Percentiles rank a stretch among this genome's conserved stretches.
Evolutionary conservation across 1,140 invertebrate genomes (phyloP).

Genomic region (Heliconius melpomene): DNA sequence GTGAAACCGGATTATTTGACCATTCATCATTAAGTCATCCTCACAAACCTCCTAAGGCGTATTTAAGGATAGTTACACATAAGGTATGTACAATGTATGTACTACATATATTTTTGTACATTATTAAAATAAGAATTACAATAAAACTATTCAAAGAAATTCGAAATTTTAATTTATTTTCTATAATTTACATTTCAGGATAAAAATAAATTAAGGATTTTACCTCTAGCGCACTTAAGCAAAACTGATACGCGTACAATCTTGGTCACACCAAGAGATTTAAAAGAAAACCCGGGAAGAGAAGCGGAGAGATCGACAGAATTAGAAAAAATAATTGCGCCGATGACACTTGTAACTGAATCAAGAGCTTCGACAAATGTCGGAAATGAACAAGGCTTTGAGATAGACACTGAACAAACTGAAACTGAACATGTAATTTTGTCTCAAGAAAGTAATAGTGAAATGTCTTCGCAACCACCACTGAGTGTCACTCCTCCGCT

Average conservation of each 20-base stretch:
- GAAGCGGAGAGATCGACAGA: slow-evolving; percentile 68
- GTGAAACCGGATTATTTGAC: slow-evolving; percentile 81
- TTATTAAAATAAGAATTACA: too few relatives aligned
- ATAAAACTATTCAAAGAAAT: too few relatives aligned
- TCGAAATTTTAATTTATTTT: neutral
- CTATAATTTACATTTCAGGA: neutral
- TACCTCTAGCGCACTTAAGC: slow-evolving; percentile 63
- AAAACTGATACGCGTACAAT: slow-evolving; percentile 49
- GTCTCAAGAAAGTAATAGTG: slow-evolving; percentile 12
- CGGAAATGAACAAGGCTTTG: neutral
- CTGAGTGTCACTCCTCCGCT: neutral
- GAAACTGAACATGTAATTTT: neutral
- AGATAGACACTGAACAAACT: neutral
- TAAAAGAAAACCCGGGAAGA: slow-evolving; percentile 54
- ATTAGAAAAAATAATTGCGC: slow-evolving; percentile 66
- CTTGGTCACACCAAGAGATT: slow-evolving; percentile 41
- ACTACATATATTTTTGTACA: neutral
- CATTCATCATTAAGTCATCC: slow-evolving; percentile 83
- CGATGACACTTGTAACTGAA: slow-evolving; percentile 36
- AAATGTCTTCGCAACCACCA: neutral
- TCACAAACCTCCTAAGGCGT: slow-evolving; percentile 76
- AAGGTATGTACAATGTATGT: slow-evolving; percentile 49
- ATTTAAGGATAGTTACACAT: slow-evolving; percentile 62
- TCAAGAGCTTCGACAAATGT: neutral
- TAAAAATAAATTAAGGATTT: slow-evolving; percentile 48